Percentiles rank a stretch among this genome's conserved stretches.
Evolutionary conservation across 2,797 vertebrate genomes (phyloP).

Genomic region (Nannoperca obscura): DNA sequence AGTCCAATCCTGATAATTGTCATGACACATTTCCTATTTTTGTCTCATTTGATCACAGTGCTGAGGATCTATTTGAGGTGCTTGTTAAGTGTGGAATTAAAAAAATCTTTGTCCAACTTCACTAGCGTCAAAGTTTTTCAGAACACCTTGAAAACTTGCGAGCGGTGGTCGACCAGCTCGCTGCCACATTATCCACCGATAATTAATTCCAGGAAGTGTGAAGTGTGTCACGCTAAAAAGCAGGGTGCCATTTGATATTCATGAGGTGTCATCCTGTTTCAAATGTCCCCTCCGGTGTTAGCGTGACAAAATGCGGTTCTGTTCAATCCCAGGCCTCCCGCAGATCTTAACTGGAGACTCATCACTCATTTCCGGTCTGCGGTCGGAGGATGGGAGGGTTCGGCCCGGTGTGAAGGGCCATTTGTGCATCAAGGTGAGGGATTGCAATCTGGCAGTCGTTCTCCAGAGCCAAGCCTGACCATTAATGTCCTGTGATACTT

Average conservation of each 20-base stretch:
- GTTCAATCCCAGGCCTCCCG: constrained; percentile 69
- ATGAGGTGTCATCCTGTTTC: constrained; percentile 76
- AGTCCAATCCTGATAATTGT: background rate
- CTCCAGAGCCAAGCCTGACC: constrained; percentile 53
- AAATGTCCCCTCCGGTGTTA: constrained; percentile 73
- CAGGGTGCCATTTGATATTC: constrained; percentile 81
- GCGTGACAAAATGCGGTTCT: constrained; percentile 71
- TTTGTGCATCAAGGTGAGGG: constrained; percentile 70
- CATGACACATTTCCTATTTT: constrained; percentile 22
- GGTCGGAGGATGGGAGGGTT: constrained; percentile 36
- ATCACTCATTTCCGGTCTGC: constrained; percentile 70
- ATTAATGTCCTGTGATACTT: constrained; percentile 54
- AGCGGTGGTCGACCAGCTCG: constrained; percentile 35
- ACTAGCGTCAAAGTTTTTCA: constrained; percentile 52
- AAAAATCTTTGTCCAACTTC: constrained; percentile 23
- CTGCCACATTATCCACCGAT: constrained; percentile 68
- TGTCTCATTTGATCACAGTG: constrained; percentile 31
- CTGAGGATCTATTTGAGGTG: constrained; percentile 26
- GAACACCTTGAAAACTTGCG: constrained; percentile 66
- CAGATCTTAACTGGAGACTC: constrained; percentile 66
- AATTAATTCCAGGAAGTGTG: constrained; percentile 80
- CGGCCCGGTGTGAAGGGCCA: constrained; percentile 34
- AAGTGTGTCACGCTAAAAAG: constrained; percentile 77
- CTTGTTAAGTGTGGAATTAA: constrained; percentile 16
- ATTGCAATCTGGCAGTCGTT: constrained; percentile 64